phyloP scores from a whole-genome alignment of 2,888 invertebrate species.

The Ariolimax columbianus region DNA sequence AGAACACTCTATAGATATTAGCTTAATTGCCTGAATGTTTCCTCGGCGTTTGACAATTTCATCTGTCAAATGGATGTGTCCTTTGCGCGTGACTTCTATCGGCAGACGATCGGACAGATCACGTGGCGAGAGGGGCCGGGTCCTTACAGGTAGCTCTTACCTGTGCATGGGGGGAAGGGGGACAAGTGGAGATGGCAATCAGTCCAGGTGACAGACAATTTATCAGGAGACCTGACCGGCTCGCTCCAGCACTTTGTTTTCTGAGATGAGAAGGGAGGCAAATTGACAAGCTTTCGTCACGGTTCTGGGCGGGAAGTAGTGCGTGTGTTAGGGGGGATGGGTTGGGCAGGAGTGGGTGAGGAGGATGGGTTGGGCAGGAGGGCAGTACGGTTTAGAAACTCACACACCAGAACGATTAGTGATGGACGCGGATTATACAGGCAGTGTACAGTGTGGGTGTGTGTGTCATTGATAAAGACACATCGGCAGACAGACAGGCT shows the following conservation, averaged over 20 bases:
- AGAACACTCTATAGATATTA: not conserved
- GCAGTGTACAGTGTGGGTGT: not conserved
- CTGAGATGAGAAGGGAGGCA: not conserved
- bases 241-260: not conserved
- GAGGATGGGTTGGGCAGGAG: not conserved
- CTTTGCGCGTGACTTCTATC: not conserved
- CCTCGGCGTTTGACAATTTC: not conserved
- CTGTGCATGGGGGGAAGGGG: not conserved
- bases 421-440: not conserved
- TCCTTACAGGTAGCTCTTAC: not conserved
- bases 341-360: not conserved
- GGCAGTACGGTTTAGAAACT: too few relatives aligned
- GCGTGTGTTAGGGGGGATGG: too few relatives aligned
- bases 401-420: not conserved
- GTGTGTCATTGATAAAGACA: too few relatives aligned
- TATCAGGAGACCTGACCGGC: not conserved
- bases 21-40: not conserved
- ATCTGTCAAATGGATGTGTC: not conserved
- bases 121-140: not conserved
- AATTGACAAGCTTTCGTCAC: not conserved
- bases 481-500: not conserved
- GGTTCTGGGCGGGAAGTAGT: not conserved
- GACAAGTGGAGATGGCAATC: not conserved
- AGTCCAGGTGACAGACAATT: not conserved
- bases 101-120: not conserved